Conservation (phyloP, 2,797 vertebrate species). For the Peromyscus melanophrys region DNA sequence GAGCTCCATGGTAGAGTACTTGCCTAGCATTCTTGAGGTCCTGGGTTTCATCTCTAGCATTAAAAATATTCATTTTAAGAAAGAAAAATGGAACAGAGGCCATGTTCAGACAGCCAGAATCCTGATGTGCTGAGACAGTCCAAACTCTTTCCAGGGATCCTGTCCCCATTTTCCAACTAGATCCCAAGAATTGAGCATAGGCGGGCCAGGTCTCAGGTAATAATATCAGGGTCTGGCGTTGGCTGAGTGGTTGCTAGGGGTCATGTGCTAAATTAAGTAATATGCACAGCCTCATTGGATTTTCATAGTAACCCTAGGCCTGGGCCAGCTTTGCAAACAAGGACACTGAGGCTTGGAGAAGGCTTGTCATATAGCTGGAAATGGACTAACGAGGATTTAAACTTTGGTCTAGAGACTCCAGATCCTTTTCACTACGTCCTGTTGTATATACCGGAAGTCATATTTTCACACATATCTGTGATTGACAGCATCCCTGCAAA, state of each 20-base stretch:
- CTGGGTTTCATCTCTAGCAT: not conserved
- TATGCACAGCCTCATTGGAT: not conserved
- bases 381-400: not conserved
- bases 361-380: not conserved
- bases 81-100: not conserved
- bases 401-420: not conserved
- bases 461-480: not conserved
- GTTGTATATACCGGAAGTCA: not conserved
- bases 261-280: not conserved
- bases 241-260: slow-evolving; percentile 15
- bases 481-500: not conserved
- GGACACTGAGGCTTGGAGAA: not conserved
- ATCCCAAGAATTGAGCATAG: not conserved
- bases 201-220: not conserved
- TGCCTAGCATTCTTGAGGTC: not conserved
- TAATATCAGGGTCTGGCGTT: not conserved
- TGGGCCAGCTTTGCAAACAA: not conserved
- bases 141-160: not conserved
- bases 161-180: not conserved
- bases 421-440: not conserved
- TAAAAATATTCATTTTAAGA: not conserved
- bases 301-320: not conserved
- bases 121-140: not conserved
- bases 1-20: not conserved
- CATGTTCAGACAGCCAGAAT: not conserved